Evolutionary conservation across 2,888 invertebrate genomes (phyloP).

Genomic region (Drosophila acutilabella): DNA sequence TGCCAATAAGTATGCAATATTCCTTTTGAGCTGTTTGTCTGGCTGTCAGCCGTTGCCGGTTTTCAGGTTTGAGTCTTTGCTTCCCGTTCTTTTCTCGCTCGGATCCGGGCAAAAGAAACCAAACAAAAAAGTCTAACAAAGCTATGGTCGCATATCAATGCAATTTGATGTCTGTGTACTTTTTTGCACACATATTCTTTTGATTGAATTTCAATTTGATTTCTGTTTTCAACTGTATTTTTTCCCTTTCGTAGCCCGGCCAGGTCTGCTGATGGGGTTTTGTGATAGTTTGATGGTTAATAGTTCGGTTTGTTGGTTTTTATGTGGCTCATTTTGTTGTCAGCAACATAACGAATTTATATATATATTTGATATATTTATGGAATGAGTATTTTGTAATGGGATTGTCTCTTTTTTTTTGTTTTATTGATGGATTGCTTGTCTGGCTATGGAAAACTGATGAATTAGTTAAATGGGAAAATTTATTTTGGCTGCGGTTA

Average conservation of each 20-base stretch:
- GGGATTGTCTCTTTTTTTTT: slow-evolving; percentile 1
- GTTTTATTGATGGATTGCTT: slow-evolving; percentile 15
- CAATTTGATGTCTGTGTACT: slow-evolving; percentile 68
- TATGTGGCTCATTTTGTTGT: slow-evolving; percentile 53
- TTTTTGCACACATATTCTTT: slow-evolving; percentile 58
- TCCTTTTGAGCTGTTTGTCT: slow-evolving; percentile 70
- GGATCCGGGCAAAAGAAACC: slow-evolving; percentile 45
- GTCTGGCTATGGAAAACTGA: slow-evolving; percentile 13
- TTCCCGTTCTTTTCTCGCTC: slow-evolving; percentile 11
- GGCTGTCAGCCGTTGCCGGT: slow-evolving; percentile 49
- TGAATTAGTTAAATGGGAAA: slow-evolving; percentile 20
- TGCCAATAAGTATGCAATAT: slow-evolving; percentile 79
- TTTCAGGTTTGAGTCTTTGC: slow-evolving; percentile 24
- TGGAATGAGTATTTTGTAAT: slow-evolving; percentile 6
- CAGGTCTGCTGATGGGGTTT: slow-evolving; percentile 19
- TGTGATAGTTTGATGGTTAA: slow-evolving; percentile 50
- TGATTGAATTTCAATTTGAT: slow-evolving; percentile 77
- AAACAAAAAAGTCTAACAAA: slow-evolving; percentile 72
- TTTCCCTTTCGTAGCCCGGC: neutral
- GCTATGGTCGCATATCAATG: slow-evolving; percentile 72
- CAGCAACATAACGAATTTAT: slow-evolving; percentile 14
- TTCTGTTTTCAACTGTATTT: slow-evolving; percentile 52
- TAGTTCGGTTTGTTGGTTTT: slow-evolving; percentile 50
- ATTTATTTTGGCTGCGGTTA: slow-evolving; percentile 8
- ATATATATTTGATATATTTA: slow-evolving; percentile 4